These are phyloP conservation scores for Acipenser oxyrinchus DNA, from an alignment of 2,797 vertebrate genomes.

Conservation along the genomic window DNA sequence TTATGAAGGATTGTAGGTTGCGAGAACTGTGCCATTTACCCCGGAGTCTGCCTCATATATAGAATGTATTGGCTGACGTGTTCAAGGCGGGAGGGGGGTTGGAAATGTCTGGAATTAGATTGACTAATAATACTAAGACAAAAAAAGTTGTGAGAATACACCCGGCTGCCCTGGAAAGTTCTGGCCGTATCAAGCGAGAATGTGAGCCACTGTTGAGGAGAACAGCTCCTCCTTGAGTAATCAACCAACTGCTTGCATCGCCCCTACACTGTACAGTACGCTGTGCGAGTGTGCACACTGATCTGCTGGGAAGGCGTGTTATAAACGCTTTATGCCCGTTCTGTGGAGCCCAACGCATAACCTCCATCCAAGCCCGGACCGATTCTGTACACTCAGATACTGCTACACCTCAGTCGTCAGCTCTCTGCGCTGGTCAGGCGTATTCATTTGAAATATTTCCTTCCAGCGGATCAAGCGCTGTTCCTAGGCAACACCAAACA, in stretches of 20 bases:
- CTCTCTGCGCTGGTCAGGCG: not conserved
- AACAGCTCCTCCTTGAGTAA: constrained; percentile 40
- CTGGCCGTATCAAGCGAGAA: constrained; percentile 47
- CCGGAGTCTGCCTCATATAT: constrained; percentile 68
- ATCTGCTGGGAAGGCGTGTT: no score
- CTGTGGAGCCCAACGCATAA: no score
- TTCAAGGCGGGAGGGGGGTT: constrained; percentile 51
- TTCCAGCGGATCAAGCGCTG: not conserved
- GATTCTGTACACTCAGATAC: no score
- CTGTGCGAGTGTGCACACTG: no score
- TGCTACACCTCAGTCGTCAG: not conserved
- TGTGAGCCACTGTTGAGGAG: constrained; percentile 2
- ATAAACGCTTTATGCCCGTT: no score
- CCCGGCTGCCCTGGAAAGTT: constrained; percentile 57
- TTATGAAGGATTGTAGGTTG: constrained; percentile 47
- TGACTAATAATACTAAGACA: constrained; percentile 45
- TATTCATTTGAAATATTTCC: no score
- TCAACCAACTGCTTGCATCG: not conserved
- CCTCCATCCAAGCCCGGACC: no score
- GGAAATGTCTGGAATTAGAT: constrained; percentile 88
- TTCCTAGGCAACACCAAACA: constrained; percentile 1
- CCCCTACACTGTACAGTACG: no score
- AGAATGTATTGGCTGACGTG: constrained; percentile 76
- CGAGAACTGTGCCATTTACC: constrained; percentile 56
- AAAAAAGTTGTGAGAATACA: constrained; percentile 24